Evolutionary conservation across 2,797 vertebrate genomes (phyloP).

Genomic region (Pogoniulus pusillus): DNA sequence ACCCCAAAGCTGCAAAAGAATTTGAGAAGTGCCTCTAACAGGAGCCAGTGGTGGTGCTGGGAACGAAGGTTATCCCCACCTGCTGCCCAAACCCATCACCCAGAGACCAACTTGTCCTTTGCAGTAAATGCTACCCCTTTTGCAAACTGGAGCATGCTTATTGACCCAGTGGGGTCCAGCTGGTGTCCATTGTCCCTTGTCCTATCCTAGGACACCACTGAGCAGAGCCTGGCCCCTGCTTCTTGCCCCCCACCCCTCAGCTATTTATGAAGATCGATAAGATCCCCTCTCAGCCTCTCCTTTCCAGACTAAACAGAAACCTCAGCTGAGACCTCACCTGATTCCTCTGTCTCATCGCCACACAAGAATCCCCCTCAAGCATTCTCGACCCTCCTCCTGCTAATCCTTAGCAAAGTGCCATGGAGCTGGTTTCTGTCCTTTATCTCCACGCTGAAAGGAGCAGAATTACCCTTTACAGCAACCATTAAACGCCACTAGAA

Average conservation of each 20-base stretch:
- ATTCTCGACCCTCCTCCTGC: neutral
- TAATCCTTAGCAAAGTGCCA: conserved; percentile 52
- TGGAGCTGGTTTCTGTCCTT: conserved; percentile 8
- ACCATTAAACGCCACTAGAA: conserved; percentile 50
- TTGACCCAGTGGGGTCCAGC: too few species aligned
- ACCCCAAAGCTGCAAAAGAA: neutral
- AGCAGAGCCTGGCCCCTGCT: too few species aligned
- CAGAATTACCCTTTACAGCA: conserved; percentile 63
- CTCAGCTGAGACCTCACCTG: neutral
- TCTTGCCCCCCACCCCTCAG: too few species aligned
- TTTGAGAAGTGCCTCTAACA: neutral
- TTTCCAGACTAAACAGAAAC: neutral
- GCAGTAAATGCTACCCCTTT: neutral
- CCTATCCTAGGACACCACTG: too few species aligned
- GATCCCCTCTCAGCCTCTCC: too few species aligned
- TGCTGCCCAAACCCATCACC: neutral
- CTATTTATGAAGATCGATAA: too few species aligned
- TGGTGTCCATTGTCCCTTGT: too few species aligned
- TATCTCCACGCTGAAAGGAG: conserved; percentile 47
- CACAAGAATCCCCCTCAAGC: conserved; percentile 15
- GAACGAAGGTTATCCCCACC: neutral
- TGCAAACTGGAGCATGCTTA: neutral
- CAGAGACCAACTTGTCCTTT: neutral
- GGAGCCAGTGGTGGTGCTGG: neutral
- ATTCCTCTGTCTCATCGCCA: conserved; percentile 10